Percentiles rank a stretch among this genome's conserved stretches.
These are phyloP conservation scores for Antedon mediterranea DNA, from an alignment of 53 echinoderm and acorn worm genomes.

Conservation along the genomic window DNA sequence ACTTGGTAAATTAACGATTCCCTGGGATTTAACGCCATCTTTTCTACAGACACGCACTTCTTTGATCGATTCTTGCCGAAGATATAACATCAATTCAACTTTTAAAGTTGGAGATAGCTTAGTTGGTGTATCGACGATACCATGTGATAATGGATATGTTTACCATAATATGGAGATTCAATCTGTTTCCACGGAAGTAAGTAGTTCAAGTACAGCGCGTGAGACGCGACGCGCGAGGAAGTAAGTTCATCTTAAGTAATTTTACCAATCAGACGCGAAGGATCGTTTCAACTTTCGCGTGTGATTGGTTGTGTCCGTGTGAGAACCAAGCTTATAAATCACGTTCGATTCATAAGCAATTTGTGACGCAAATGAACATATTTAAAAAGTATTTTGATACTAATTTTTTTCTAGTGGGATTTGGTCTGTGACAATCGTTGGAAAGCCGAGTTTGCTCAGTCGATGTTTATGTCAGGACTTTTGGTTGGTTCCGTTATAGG, in stretches of 20 bases:
- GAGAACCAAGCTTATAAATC: no score
- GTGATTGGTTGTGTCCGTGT: no score
- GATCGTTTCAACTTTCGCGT: no score
- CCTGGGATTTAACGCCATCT: not conserved
- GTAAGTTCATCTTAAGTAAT: no score
- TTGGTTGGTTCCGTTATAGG: constrained; percentile 79
- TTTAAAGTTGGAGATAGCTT: not conserved
- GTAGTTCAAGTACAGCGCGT: no score
- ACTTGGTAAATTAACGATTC: not conserved
- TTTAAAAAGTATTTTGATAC: no score
- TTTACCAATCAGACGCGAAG: no score
- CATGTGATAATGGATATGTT: not conserved
- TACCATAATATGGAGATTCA: not conserved
- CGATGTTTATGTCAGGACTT: constrained; percentile 79
- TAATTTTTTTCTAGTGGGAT: constrained; percentile 52
- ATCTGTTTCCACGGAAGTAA: not conserved
- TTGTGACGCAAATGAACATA: no score
- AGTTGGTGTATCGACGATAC: not conserved
- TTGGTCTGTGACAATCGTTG: constrained; percentile 45
- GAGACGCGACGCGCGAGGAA: no score
- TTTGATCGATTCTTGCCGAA: not conserved
- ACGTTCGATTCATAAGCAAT: no score
- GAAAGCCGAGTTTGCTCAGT: constrained; percentile 53
- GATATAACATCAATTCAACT: not conserved
- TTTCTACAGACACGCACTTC: not conserved